Conservation (phyloP, 2,797 vertebrate genomes). For the Cryptoblepharus egeriae region DNA sequence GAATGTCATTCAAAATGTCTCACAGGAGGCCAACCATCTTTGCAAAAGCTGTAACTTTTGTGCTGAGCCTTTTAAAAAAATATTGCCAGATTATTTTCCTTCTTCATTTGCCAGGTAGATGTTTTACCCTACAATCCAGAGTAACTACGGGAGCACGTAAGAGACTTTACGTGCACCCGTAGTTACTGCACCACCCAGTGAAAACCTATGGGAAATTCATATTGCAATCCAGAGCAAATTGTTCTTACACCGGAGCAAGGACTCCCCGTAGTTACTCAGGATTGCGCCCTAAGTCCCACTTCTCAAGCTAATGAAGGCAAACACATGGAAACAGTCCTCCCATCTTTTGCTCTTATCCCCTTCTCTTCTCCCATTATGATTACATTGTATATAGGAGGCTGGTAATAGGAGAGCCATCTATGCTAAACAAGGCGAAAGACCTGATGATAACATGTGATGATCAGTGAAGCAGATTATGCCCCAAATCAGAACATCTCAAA, state of each 20-base stretch:
- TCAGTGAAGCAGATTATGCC: background rate
- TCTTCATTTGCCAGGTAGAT: slow-evolving; percentile 62
- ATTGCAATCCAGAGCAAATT: too few species aligned
- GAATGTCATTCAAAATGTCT: slow-evolving; percentile 66
- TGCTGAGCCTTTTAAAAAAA: slow-evolving; percentile 37
- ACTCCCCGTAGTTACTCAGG: too few species aligned
- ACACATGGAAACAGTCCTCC: slow-evolving; percentile 4
- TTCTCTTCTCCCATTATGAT: background rate
- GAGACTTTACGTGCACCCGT: too few species aligned
- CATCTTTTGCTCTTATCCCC: background rate
- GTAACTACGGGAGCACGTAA: too few species aligned
- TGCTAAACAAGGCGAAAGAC: background rate
- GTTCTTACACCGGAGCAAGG: too few species aligned
- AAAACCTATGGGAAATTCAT: too few species aligned
- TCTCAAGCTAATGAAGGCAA: slow-evolving; percentile 37
- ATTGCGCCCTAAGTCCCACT: too few species aligned
- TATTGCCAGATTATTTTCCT: slow-evolving; percentile 47
- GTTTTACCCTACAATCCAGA: slow-evolving; percentile 48
- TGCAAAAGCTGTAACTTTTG: slow-evolving; percentile 69
- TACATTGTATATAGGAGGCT: slow-evolving; percentile 8
- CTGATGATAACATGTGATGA: slow-evolving; percentile 2
- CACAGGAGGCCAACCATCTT: slow-evolving; percentile 60
- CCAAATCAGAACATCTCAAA: background rate
- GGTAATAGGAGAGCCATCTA: background rate
- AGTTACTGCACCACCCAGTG: too few species aligned